phyloP scores from a whole-genome alignment of 2,888 invertebrate species.

The Emmelina monodactyla region DNA sequence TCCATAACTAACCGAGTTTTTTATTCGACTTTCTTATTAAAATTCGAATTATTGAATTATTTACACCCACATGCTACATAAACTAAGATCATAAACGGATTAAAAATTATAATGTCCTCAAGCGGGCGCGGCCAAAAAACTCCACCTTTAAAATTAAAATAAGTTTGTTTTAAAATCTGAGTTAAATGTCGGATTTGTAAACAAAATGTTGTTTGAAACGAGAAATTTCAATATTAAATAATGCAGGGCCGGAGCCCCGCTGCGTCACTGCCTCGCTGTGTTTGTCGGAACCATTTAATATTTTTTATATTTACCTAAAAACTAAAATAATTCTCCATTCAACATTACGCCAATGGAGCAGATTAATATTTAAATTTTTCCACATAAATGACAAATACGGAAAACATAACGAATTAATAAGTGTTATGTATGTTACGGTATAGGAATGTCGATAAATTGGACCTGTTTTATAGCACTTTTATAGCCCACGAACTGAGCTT shows the following conservation, averaged over 20 bases:
- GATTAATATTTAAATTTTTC: conserved; percentile 28
- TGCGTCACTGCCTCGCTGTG: conserved; percentile 25
- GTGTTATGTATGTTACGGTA: not conserved
- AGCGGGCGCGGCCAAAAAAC: not conserved
- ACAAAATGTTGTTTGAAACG: conserved; percentile 23
- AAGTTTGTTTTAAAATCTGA: not conserved
- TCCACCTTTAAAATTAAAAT: not conserved
- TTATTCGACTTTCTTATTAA: too few species aligned
- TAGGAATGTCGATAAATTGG: not conserved
- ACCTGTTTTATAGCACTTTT: not conserved
- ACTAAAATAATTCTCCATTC: conserved; percentile 41
- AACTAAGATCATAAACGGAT: too few species aligned
- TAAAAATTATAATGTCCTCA: not conserved
- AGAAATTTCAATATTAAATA: conserved; percentile 44
- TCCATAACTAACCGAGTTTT: too few species aligned
- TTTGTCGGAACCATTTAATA: conserved; percentile 39
- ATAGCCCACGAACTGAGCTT: not conserved
- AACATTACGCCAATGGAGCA: conserved; percentile 31
- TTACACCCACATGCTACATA: too few species aligned
- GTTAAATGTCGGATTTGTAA: not conserved
- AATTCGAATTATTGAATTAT: too few species aligned
- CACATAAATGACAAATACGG: conserved; percentile 17
- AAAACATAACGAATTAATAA: conserved; percentile 7
- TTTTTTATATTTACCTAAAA: conserved; percentile 42
- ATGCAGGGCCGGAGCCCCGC: conserved; percentile 30